Percentiles rank a stretch among this genome's conserved stretches.
Conservation (phyloP, 2,888 invertebrate species). For the Epistrophe eligans region DNA sequence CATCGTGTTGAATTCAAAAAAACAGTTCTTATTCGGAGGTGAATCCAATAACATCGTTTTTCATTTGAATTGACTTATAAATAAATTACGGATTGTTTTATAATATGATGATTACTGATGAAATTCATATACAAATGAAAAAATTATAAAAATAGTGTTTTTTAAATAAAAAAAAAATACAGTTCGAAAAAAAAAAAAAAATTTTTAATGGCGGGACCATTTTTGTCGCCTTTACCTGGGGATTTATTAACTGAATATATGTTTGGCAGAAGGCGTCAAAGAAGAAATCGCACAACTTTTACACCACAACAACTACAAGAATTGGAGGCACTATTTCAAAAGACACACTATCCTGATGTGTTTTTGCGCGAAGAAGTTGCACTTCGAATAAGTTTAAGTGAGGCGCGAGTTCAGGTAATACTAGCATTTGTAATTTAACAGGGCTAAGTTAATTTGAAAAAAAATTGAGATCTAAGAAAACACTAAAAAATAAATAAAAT, state of each 20-base stretch:
- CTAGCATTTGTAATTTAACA: no score
- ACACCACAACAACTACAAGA: slow-evolving; percentile 97
- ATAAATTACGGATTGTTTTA: slow-evolving; percentile 6
- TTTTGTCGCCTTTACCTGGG: slow-evolving; percentile 92
- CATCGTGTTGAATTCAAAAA: slow-evolving; percentile 52
- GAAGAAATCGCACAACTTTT: slow-evolving; percentile 96
- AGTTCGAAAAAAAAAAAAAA: slow-evolving; percentile 1
- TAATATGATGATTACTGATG: background rate
- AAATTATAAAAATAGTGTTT: slow-evolving; percentile 4
- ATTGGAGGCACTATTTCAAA: slow-evolving; percentile 95
- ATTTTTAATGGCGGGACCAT: slow-evolving; percentile 91
- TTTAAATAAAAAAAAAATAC: background rate
- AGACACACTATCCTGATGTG: slow-evolving; percentile 97
- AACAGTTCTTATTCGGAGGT: slow-evolving; percentile 73
- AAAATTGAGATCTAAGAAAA: no score
- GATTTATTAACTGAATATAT: slow-evolving; percentile 96
- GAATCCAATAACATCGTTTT: slow-evolving; percentile 67
- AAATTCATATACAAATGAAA: background rate
- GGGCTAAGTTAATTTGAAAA: no score
- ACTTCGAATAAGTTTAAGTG: slow-evolving; percentile 94
- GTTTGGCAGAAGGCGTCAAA: slow-evolving; percentile 94
- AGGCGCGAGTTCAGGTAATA: slow-evolving; percentile 92
- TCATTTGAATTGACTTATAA: slow-evolving; percentile 11
- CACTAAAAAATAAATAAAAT: no score
- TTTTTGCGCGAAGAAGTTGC: slow-evolving; percentile 93